These are phyloP conservation scores for Neuroscelio doddi DNA, from an alignment of 2,888 invertebrate species.

Conservation along the genomic window DNA sequence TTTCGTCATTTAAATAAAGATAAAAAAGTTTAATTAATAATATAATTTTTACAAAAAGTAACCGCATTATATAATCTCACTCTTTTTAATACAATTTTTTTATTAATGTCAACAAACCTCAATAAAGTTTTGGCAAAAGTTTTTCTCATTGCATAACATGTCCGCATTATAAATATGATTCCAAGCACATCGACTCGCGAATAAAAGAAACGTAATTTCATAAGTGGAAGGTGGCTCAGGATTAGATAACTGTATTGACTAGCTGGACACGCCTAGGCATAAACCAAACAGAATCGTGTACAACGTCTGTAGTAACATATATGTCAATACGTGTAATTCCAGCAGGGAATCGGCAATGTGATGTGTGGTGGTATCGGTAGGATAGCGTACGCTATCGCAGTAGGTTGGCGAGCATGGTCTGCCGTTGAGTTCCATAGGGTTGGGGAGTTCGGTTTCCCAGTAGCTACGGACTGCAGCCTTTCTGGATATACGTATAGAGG, in stretches of 20 bases:
- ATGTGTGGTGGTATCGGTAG: constrained; percentile 47
- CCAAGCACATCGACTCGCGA: constrained; percentile 6
- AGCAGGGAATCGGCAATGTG: constrained; percentile 60
- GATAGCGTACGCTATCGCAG: constrained; percentile 40
- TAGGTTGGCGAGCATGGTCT: constrained; percentile 53
- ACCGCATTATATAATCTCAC: no score
- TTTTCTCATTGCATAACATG: no score
- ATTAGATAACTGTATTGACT: constrained; percentile 64
- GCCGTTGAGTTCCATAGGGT: constrained; percentile 50
- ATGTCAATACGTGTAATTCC: constrained; percentile 69
- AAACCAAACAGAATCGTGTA: constrained; percentile 68
- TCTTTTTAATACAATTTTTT: no score
- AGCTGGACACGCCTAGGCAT: constrained; percentile 67
- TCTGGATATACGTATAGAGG: constrained; percentile 58
- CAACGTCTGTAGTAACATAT: constrained; percentile 57
- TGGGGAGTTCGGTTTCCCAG: constrained; percentile 62
- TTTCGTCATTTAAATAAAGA: no score
- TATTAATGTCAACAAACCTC: no score
- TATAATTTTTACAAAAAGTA: no score
- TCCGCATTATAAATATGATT: no score
- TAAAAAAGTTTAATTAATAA: no score
- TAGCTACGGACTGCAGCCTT: constrained; percentile 53
- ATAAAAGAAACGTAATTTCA: constrained; percentile 48
- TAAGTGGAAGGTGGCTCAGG: constrained; percentile 47
- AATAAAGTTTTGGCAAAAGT: no score